phyloP scores from a whole-genome alignment of 2,797 vertebrate genomes.

The Enteromius fasciolatus region DNA sequence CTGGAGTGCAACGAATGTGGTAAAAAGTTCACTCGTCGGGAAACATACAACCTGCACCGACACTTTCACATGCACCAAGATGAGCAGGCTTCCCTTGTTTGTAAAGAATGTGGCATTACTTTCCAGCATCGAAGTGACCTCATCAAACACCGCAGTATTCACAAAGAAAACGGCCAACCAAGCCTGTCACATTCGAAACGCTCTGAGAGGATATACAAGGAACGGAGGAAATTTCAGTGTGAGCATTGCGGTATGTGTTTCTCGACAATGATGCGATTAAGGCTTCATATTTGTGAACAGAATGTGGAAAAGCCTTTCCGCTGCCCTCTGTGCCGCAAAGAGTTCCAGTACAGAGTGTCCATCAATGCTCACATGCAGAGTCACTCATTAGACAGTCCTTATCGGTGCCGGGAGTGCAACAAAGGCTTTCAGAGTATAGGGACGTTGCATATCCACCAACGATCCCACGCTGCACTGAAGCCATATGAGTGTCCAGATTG shows the following conservation, averaged over 20 bases:
- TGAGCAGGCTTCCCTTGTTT: conserved; percentile 78
- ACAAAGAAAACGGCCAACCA: conserved; percentile 60
- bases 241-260: conserved; percentile 73
- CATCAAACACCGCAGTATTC: conserved; percentile 79
- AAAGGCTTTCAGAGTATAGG: conserved; percentile 70
- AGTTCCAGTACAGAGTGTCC: conserved; percentile 78
- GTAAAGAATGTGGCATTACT: conserved; percentile 80
- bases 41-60: conserved; percentile 82
- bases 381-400: conserved; percentile 75
- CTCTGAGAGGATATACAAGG: conserved; percentile 29
- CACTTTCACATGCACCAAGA: conserved; percentile 80
- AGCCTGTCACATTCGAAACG: conserved; percentile 14
- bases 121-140: conserved; percentile 82
- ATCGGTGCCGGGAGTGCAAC: conserved; percentile 78
- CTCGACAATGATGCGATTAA: conserved; percentile 66
- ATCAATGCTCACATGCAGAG: conserved; percentile 79
- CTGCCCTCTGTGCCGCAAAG: conserved; percentile 81
- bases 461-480: conserved; percentile 77
- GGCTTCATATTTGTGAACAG: conserved; percentile 72
- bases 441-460: conserved; percentile 75
- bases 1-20: conserved; percentile 80
- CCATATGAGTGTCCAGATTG: conserved; percentile 81
- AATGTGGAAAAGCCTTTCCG: conserved; percentile 77
- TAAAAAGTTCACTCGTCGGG: conserved; percentile 75
- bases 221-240: conserved; percentile 65